These are phyloP conservation scores for Agapostemon virescens DNA, from an alignment of 2,888 invertebrate species.

Conservation along the genomic window DNA sequence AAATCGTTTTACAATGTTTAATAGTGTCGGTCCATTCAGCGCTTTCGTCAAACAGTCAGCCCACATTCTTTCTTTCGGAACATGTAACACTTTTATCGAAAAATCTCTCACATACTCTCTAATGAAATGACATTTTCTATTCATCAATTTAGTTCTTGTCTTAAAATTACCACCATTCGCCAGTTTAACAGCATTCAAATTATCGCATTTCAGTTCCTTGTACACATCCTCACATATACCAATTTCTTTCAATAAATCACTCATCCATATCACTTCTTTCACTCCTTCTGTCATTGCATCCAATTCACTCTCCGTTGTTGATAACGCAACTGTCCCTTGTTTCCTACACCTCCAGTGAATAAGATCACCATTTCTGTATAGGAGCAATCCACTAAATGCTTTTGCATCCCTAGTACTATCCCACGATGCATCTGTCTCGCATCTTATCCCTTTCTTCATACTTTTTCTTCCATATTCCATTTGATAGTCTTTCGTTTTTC, in stretches of 20 bases:
- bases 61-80: neutral
- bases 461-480: neutral
- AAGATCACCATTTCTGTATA: neutral
- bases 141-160: constrained; percentile 17
- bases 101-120: neutral
- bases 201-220: constrained; percentile 8
- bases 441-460: neutral
- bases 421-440: constrained; percentile 17
- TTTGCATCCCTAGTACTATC: constrained; percentile 19
- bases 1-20: no score
- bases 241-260: constrained; percentile 7
- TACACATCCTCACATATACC: neutral
- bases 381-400: neutral
- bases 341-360: constrained; percentile 33
- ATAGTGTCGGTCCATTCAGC: neutral
- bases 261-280: constrained; percentile 18
- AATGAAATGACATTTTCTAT: constrained; percentile 18
- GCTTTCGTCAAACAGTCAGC: neutral
- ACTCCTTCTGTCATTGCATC: constrained; percentile 16
- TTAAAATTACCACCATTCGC: constrained; percentile 29
- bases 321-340: constrained; percentile 28
- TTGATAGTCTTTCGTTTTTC: neutral
- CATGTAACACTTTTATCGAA: neutral
- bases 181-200: constrained; percentile 24
- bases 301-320: constrained; percentile 30